Base-by-base conservation (phyloP, 92 coral and sea anemone genomes). In the Galaxea fascicularis region DNA sequence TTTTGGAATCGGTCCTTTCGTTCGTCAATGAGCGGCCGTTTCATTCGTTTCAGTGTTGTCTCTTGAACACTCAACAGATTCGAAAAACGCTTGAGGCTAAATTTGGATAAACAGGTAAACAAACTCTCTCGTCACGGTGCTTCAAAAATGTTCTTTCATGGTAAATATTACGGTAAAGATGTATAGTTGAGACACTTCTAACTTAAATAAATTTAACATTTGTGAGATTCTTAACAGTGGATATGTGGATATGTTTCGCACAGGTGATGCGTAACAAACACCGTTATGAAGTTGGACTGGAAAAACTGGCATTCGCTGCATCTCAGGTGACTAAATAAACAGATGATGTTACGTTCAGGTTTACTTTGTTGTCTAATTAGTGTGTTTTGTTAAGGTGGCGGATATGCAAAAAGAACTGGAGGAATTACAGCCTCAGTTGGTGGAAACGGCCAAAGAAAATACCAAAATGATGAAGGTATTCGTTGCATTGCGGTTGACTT, bases 381-480 rank as follows among this genome's bases (percentile, higher is more conserved):
- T 64, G 17, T 45, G 76, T 31, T 73, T 14, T 52, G 26, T 86
- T 4, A 31, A 97, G 99, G 99, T 97, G 58, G 99, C 99, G 44
- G 98, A 93, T 65, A 97, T 97, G 99, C 99, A 97, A 87, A 94
- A 89, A 73, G 99, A 97, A 76, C 95, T 97, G 35, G 99, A 97
- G 83, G 99, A 95, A 73, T 82, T 97, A 16, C 99, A 95, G 66
- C 99, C 99, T 0, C 99, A 96, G 90, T 87, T 96, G 41, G 99
- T 96, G 26, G 96, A 92, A 67, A 88, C 99, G 53, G 98, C 99
- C 21, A 95, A 95, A 59, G 99, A 96, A 85, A 96, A 96, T 76
- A 92, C 87, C 67, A 93, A 95, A 70, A 93, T 96, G 99, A 90
- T 96, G 92, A 91, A 79, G 93, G 98, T 96, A 85, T 28, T 89